A percentile compares a stretch with the other conserved stretches of the same genome.
phyloP scores from a whole-genome alignment of 2,888 invertebrate genomes.

The Himalopsyche tibetana region DNA sequence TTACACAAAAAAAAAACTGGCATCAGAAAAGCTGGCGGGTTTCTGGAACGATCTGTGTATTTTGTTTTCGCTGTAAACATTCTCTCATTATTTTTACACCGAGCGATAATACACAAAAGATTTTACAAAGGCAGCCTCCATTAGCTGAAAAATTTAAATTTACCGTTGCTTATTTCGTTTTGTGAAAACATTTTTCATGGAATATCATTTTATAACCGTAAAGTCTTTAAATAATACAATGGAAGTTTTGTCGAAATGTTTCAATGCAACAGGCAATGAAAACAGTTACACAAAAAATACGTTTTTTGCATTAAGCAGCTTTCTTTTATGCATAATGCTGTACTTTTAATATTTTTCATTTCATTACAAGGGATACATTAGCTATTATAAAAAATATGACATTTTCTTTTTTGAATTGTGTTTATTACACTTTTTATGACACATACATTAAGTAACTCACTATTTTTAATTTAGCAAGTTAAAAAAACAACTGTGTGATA shows the following conservation, averaged over 20 bases:
- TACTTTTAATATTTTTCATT: background rate
- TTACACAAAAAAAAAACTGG: background rate
- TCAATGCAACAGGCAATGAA: constrained; percentile 10
- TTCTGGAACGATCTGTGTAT: background rate
- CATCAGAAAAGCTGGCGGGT: background rate
- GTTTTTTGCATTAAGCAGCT: background rate
- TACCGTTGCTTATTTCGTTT: background rate
- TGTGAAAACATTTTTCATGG: background rate
- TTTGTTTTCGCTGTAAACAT: background rate
- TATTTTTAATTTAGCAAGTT: too few species aligned
- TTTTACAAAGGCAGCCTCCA: constrained; percentile 19
- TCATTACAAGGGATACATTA: too few species aligned
- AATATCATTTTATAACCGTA: constrained; percentile 19
- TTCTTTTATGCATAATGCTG: background rate
- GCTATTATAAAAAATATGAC: too few species aligned
- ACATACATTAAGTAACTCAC: too few species aligned
- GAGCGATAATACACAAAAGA: constrained; percentile 4
- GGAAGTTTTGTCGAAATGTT: background rate
- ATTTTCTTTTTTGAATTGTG: too few species aligned
- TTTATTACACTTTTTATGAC: too few species aligned
- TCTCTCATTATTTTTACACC: background rate
- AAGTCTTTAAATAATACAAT: background rate
- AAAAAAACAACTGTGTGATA: too few species aligned
- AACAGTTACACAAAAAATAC: background rate
- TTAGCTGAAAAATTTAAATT: constrained; percentile 6